Evolutionary conservation across 1,140 invertebrate genomes (phyloP), one percentile per base, ranked within the genome.

Genomic region (Ptiloglossa arizonensis): DNA sequence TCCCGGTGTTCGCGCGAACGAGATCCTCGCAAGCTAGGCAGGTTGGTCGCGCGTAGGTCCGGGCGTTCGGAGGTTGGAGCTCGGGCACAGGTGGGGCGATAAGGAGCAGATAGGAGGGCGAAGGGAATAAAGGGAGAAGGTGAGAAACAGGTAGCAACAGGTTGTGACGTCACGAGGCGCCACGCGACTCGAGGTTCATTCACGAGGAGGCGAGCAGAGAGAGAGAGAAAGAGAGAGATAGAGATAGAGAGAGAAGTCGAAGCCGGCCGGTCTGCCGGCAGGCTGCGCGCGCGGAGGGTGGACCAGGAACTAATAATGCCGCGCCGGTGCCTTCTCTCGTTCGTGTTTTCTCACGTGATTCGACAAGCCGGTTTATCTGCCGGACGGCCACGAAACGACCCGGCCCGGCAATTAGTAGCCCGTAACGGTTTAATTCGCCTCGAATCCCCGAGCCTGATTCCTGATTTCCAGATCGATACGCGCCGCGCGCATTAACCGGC

Each of bases 161-260:
- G 87, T 90, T 87, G 86, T 90, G 89, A 91, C 88, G 88, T 90
- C 89, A 90, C 81, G 29, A 78, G 74, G 86, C 86, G 85, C 88
- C 87, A 90, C 87, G 87, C 85, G 83, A 87, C 87, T 88, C 81
- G 41, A 27, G 79, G 80, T 91, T 90, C 89, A 91, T 91, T 91
- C 88, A 91, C 86, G 71, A 90, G 85, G 66, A 67, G 56, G 75
- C 67, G 35, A 54, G 56, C 72, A 75, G 54, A 67, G 68, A 29
- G 52, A 17, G 22, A 24, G 24, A 56, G 52, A 29, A 2, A 52
- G 50, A 52, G 5, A 9, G 5, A 1, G 50, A 24, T 22, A 57
- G 32, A 57, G 76, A 13, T 56, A 72, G 59, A 68, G 59, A 67
- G 63, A 19, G 38, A 29, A 17, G 8, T 27, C 50, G 35, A 22